A percentile compares a stretch with the other conserved stretches of the same genome.
These are phyloP conservation scores for Trisateles emortualis DNA, from an alignment of 2,888 invertebrate species.

Conservation along the genomic window DNA sequence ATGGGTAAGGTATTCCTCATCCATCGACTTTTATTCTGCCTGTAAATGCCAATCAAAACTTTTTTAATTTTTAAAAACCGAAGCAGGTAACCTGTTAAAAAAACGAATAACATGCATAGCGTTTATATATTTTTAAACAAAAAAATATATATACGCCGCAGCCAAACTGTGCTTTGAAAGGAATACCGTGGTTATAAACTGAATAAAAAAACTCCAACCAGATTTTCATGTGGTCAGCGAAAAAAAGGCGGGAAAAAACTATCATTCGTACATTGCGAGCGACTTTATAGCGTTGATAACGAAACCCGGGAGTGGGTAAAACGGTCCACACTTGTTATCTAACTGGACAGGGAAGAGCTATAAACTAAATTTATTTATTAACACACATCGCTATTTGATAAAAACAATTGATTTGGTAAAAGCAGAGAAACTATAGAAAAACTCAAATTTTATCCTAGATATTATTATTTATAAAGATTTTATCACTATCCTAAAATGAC, in stretches of 20 bases:
- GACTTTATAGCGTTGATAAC: slow-evolving; percentile 73
- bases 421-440: too few species aligned
- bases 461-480: too few species aligned
- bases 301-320: slow-evolving; percentile 56
- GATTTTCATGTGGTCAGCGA: slow-evolving; percentile 69
- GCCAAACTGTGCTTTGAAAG: slow-evolving; percentile 41
- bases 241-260: slow-evolving; percentile 64
- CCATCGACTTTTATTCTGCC: too few species aligned
- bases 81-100: not conserved
- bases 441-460: too few species aligned
- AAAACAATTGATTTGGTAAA: too few species aligned
- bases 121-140: not conserved
- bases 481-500: too few species aligned
- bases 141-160: slow-evolving; percentile 24
- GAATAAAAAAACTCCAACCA: slow-evolving; percentile 41
- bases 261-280: slow-evolving; percentile 59
- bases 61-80: not conserved
- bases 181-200: slow-evolving; percentile 33
- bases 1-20: too few species aligned
- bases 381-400: not conserved
- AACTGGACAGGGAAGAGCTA: not conserved
- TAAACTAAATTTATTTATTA: slow-evolving; percentile 5
- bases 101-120: not conserved
- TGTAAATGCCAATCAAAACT: slow-evolving; percentile 2
- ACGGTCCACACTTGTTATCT: slow-evolving; percentile 52